Evolutionary conservation across 2,113 vertebrate genomes (phyloP).

Genomic region (Sinocyclocheilus grahami): DNA sequence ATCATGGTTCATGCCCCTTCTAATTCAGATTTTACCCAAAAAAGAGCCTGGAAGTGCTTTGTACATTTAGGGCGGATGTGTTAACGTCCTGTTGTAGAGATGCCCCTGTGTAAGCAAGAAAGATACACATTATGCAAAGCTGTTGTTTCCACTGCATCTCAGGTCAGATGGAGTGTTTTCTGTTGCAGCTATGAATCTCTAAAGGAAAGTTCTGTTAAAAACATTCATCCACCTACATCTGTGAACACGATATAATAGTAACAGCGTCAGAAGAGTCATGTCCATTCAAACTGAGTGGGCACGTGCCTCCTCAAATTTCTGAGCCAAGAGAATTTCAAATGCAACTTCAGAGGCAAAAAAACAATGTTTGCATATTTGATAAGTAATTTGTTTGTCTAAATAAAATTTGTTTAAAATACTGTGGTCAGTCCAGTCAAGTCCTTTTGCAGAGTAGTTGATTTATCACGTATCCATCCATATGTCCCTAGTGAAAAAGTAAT

Average conservation of each 20-base stretch:
- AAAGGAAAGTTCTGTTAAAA: not conserved
- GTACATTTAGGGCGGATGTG: not conserved
- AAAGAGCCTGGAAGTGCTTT: not conserved
- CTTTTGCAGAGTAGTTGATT: too few relatives aligned
- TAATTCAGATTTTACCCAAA: not conserved
- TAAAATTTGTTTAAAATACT: too few relatives aligned
- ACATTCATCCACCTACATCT: not conserved
- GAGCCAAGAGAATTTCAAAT: not conserved
- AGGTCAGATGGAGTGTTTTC: not conserved
- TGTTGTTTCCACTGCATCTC: not conserved
- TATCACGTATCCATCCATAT: not conserved
- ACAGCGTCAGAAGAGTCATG: not conserved
- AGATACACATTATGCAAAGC: slow-evolving; percentile 1
- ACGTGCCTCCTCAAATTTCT: not conserved
- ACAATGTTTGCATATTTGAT: not conserved
- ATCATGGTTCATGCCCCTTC: not conserved
- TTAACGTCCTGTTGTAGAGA: not conserved
- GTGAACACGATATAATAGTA: not conserved
- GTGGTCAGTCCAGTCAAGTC: too few relatives aligned
- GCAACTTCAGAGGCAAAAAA: not conserved
- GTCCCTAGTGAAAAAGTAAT: too few relatives aligned
- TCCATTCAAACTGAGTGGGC: not conserved
- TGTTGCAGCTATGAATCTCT: not conserved
- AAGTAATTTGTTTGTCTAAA: not conserved
- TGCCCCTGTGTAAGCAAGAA: not conserved